A percentile compares a stretch with the other conserved stretches of the same genome.
Conservation (phyloP, 2,797 vertebrate genomes). For the Delichon dasypus region DNA sequence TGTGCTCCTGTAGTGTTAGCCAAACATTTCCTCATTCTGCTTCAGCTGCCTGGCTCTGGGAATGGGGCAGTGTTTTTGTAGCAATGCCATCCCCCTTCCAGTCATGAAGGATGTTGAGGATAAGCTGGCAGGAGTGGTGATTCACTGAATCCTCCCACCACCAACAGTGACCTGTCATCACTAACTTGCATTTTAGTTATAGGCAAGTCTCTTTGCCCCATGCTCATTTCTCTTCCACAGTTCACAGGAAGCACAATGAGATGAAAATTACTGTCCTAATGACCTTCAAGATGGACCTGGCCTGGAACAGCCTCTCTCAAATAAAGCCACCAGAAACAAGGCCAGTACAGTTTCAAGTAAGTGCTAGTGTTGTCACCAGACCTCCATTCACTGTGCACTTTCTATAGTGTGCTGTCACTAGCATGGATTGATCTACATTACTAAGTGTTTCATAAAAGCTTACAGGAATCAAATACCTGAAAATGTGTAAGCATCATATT, state of each 20-base stretch:
- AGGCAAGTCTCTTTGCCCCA: neutral
- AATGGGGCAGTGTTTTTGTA: neutral
- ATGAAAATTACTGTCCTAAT: neutral
- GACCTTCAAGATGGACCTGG: neutral
- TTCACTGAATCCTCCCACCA: neutral
- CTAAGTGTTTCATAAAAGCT: neutral
- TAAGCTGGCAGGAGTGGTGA: neutral
- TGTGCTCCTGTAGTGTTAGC: neutral
- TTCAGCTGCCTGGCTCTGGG: neutral
- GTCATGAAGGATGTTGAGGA: neutral
- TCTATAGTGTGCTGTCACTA: neutral
- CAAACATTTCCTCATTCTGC: neutral
- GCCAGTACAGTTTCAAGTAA: neutral
- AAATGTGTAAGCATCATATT: neutral
- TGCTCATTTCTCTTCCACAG: neutral
- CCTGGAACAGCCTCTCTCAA: neutral
- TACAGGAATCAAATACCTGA: slow-evolving; percentile 4
- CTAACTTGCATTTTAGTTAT: neutral
- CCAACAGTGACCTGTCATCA: neutral
- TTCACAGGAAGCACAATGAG: neutral
- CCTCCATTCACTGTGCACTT: neutral
- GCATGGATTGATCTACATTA: neutral
- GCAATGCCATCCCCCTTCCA: neutral
- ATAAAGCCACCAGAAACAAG: neutral
- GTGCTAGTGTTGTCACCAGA: neutral